Base-by-base conservation (phyloP, 2,888 invertebrate genomes). In the Camptogramma bilineatum region DNA sequence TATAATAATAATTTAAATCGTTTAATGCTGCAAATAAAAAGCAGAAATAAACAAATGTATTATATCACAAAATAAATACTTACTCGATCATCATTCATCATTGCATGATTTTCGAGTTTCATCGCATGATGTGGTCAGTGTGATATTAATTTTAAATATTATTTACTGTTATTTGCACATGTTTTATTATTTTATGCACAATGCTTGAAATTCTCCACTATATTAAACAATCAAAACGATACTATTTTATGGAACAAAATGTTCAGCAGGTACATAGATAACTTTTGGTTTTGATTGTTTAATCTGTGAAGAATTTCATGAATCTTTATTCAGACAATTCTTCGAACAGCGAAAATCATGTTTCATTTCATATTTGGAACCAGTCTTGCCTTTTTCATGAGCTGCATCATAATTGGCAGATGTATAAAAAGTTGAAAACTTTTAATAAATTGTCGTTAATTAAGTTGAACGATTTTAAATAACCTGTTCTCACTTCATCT, bases 121-220 rank as follows among this genome's bases (percentile, higher is more conserved):
- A 79, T 82, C 79, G 85, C 84, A 83, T 84, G 84, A 72, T 79
- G 80, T 81, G 82, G 69, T 79, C 74, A 65, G 71, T 72, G 72
- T 59, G 50, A 55, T 59, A 48, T 54, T 21, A n/a, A 13, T 50
- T 46, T 53, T 52, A 52, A 56, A 50, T 57, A 17, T 62, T 31
- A 46, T 51, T 19, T 60, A 47, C 42, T 74, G 75, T 79, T 31
- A 9, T 31, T 39, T 39, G 34, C 34, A 39, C 34, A 39, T 13
- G 13, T 39, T 39, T 76, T 77, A 44, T 44, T 69, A 72, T 75
- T 69, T 78, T 70, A 72, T 69, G 64, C 56, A 52, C 52, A 58
- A 69, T 72, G 71, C 68, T 59, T 68, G 58, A 65, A 62, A 63
- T 67, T 67, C 46, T 60, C 48, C 52, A 59, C 58, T 46, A 58